Base-by-base conservation (phyloP, 1,140 invertebrate species). In the Musca domestica region DNA sequence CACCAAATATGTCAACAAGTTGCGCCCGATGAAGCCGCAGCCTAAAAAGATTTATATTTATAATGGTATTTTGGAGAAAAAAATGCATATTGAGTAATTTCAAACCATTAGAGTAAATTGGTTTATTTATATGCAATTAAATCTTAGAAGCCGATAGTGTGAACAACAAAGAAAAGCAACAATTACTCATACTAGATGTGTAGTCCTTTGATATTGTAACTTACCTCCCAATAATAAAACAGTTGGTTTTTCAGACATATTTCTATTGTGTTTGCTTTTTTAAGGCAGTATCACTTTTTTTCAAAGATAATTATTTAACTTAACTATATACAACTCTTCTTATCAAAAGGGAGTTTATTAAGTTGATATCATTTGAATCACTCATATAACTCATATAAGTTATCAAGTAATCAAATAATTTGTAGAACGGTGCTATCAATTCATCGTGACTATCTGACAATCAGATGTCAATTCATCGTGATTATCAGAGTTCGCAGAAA, bases 1-100 rank as follows among this genome's bases (percentile, higher is more conserved):
- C 71, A 95, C 83, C 73, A 96, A 85, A 83, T 92, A 92, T 67
- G 90, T 87, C 64, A 95, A 89, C 70, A 96, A 85, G 84, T 96
- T 92, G 74, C 94, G 88, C 67, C 94, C 94, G 79, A 96, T 92
- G 82, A 96, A 96, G 72, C 94, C 95, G 85, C 92, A 95, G 81
- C 94, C 94, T 95, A 63, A 48, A 30, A 48, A 25, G 56, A 56
- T 30, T 17, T 3, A 6, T 47, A 2, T 3, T 17, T n/a, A n/a
- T 34, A 27, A 12, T 20, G n/a, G 27, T 14, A 15, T 15, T 25
- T 25, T 49, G 5, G 47, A 19, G 48, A 34, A 19, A 27, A 20
- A 25, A 23, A 14, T 0, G 15, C 49, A 52, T 6, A 47, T 20
- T 9, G 3, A 41, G 14, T 15, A 14, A 64, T 5, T 25, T 20